Evolutionary conservation across 2,113 vertebrate genomes (phyloP).

Genomic region (Benthochromis sp.): DNA sequence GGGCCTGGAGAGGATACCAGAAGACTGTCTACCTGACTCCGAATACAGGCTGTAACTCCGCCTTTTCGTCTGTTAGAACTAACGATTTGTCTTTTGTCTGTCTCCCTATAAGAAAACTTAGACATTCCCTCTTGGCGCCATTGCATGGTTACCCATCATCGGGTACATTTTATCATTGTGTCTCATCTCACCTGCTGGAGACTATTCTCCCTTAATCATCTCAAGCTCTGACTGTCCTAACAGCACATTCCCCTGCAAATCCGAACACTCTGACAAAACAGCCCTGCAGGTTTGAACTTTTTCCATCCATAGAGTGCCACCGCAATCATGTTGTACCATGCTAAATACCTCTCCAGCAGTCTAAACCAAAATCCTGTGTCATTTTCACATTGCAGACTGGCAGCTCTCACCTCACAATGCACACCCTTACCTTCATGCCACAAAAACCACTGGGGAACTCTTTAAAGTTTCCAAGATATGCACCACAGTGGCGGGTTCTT

Average conservation of each 20-base stretch:
- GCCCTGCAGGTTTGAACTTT: neutral
- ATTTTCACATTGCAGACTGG: slow-evolving; percentile 22
- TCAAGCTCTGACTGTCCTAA: slow-evolving; percentile 15
- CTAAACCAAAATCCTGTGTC: slow-evolving; percentile 11
- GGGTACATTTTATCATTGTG: slow-evolving; percentile 25
- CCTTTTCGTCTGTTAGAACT: slow-evolving; percentile 8
- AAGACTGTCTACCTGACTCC: slow-evolving; percentile 7
- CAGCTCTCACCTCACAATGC: neutral
- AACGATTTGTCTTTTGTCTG: slow-evolving; percentile 24
- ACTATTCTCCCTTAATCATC: neutral
- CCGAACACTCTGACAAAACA: slow-evolving; percentile 3
- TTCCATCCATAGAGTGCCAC: neutral
- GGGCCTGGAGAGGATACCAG: slow-evolving; percentile 26
- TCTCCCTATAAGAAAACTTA: neutral
- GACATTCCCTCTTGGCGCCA: neutral
- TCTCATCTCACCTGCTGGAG: slow-evolving; percentile 36
- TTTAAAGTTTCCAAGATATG: slow-evolving; percentile 32
- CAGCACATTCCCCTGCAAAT: neutral
- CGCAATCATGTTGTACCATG: neutral
- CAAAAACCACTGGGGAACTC: neutral
- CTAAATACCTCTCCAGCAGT: slow-evolving; percentile 11
- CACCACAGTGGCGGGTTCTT: slow-evolving; percentile 20
- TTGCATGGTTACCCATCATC: neutral
- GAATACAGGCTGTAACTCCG: neutral
- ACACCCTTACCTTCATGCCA: slow-evolving; percentile 19